A percentile compares a stretch with the other conserved stretches of the same genome.
phyloP scores from a whole-genome alignment of 2,888 invertebrate genomes.

The Apodemia mormo region DNA sequence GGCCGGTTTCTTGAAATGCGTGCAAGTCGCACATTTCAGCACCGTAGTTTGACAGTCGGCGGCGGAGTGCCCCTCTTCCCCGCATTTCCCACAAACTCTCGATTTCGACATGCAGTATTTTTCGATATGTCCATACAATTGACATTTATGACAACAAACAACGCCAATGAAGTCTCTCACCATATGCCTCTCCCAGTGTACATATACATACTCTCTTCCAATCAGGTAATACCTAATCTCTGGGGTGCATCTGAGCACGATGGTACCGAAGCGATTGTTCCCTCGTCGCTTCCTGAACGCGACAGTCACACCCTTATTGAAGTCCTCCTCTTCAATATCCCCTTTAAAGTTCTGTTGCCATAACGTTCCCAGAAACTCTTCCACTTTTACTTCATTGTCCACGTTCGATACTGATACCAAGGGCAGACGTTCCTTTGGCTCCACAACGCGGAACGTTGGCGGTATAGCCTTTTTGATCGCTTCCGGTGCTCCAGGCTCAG shows the following conservation, averaged over 20 bases:
- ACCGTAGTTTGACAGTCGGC: not conserved
- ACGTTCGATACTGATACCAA: conserved; percentile 3
- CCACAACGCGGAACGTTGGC: not conserved
- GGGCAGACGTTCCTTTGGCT: conserved; percentile 14
- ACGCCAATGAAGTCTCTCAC: conserved; percentile 50
- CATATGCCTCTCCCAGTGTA: conserved; percentile 44
- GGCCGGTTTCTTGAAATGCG: not conserved
- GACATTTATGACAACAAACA: conserved; percentile 41
- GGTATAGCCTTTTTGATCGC: conserved; percentile 28
- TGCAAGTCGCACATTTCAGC: not conserved
- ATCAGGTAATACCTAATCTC: no score
- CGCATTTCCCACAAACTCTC: conserved; percentile 43
- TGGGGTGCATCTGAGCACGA: not conserved
- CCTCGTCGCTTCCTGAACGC: not conserved
- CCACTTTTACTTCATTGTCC: not conserved
- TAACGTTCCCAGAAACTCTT: conserved; percentile 10
- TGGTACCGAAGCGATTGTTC: rapidly evolving
- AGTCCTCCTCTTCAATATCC: not conserved
- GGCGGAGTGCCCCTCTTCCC: conserved; percentile 7
- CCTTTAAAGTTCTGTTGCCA: conserved; percentile 25
- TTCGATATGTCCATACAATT: conserved; percentile 49
- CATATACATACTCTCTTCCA: conserved; percentile 55
- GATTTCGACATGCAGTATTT: conserved; percentile 48
- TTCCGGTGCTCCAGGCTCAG: not conserved
- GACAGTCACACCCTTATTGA: not conserved